Percentiles rank a stretch among this genome's conserved stretches.
phyloP scores from a whole-genome alignment of 1,140 invertebrate species.

The Magallana ariakensis region DNA sequence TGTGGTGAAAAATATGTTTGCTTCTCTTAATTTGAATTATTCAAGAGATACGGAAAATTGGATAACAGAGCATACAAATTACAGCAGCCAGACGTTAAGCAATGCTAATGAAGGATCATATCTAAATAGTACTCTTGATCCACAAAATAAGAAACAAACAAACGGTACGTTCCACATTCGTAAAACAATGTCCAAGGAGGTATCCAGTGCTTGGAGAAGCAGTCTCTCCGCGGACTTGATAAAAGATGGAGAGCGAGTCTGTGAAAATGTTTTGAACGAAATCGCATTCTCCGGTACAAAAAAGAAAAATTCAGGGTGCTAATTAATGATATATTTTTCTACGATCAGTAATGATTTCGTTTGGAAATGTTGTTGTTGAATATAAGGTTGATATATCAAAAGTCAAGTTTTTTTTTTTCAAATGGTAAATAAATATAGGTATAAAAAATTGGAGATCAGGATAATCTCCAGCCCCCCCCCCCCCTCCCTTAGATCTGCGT shows the following conservation, averaged over 20 bases:
- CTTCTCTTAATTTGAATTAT: conserved; percentile 5
- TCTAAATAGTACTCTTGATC: neutral
- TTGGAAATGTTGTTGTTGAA: too few species aligned
- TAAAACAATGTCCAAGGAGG: neutral
- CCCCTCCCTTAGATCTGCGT: too few species aligned
- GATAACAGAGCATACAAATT: neutral
- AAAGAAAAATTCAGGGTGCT: neutral
- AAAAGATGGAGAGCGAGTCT: neutral
- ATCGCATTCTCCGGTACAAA: neutral
- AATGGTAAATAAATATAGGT: too few species aligned
- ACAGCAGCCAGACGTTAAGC: neutral
- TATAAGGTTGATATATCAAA: too few species aligned
- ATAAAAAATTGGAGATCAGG: too few species aligned
- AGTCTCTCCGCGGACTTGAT: neutral
- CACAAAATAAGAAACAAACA: neutral
- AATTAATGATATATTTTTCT: too few species aligned
- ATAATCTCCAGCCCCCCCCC: too few species aligned
- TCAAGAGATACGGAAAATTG: conserved; percentile 38
- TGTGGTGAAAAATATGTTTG: conserved; percentile 23
- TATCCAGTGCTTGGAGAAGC: conserved; percentile 10
- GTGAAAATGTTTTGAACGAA: neutral
- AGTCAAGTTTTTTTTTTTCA: too few species aligned
- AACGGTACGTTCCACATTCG: conserved; percentile 2
- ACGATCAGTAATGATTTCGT: too few species aligned
- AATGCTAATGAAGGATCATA: neutral